Base-by-base conservation (phyloP, 2,888 invertebrate genomes). In the Apoderus coryli region DNA sequence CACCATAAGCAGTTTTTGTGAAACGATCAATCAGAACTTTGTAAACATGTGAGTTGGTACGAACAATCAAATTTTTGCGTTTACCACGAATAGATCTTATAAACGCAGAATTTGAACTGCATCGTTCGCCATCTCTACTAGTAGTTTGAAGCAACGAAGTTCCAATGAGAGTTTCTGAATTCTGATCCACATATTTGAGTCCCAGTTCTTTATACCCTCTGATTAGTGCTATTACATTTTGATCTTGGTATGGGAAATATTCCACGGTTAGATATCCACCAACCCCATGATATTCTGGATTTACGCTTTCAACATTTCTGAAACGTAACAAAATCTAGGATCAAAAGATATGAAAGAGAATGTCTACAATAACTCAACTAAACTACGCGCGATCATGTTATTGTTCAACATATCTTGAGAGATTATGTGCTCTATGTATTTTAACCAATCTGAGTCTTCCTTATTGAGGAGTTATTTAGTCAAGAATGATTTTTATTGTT, bases 241-340 rank as follows among this genome's bases (percentile, higher is more conserved):
- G 40, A 41, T 76, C 75, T 3, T 64, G 57, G 44, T 72, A 70
- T 0, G 68, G 63, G 41, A 64, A 73, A 42, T 68, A 57, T 49
- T 74, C 71, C 0, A 76, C 72, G 23, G 65, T 70, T 10, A 68
- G 61, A 14, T 70, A 71, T 2, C 76, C 77, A 2, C 64, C 63
- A 2, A 57, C 30, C 1, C 35, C 36, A 27, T 41, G 41, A 22
- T 34, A 39, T 4, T n/a, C n/a, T 6, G 7, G 10, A 14, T 35
- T 35, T 2, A 31, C 29, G 6, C 22, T 10, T 5, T 26, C 22
- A 11, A 36, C 14, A n/a, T 25, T 25, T 6, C 23, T n/a, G n/a
- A n/a, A n/a, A n/a, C n/a, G n/a, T n/a, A n/a, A n/a, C n/a, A n/a
- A n/a, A n/a, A n/a, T n/a, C n/a, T n/a, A n/a, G n/a, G n/a, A n/a